Conservation (phyloP, 1,140 invertebrate species). For the Penaeus indicus region DNA sequence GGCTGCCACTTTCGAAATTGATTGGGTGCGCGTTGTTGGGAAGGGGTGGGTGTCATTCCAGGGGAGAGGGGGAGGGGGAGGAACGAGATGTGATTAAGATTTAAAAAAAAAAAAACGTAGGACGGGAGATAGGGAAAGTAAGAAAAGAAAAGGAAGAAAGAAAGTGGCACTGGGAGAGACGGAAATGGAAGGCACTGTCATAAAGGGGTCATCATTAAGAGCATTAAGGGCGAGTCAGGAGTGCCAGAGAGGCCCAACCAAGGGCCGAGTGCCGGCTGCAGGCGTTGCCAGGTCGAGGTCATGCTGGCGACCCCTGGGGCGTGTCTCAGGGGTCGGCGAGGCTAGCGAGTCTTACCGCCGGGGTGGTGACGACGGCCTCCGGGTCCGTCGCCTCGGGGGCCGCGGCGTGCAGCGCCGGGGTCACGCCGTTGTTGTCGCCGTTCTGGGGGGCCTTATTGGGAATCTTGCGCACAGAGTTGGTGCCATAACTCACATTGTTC, state of each 20-base stretch:
- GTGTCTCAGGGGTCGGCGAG: constrained; percentile 47
- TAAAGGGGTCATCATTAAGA: not conserved
- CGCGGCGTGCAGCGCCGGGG: constrained; percentile 48
- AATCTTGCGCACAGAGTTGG: constrained; percentile 63
- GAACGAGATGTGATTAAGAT: no score
- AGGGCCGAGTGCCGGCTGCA: not conserved
- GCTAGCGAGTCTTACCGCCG: constrained; percentile 56
- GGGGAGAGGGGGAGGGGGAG: no score
- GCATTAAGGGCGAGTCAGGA: no score
- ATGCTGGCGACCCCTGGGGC: constrained; percentile 18
- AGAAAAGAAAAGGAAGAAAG: no score
- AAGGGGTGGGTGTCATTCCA: no score
- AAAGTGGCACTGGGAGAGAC: not conserved
- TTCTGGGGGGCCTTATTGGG: constrained; percentile 60
- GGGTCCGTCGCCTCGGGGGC: constrained; percentile 55
- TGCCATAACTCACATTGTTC: constrained; percentile 67
- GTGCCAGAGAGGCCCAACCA: not conserved
- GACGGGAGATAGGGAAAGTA: no score
- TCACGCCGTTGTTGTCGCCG: constrained; percentile 59
- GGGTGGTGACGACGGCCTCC: constrained; percentile 53
- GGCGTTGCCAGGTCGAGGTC: not conserved
- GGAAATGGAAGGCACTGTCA: not conserved
- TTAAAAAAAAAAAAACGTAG: no score
- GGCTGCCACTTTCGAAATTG: no score
- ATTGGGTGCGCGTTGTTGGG: no score